These are phyloP conservation scores for Venustaconcha ellipsiformis DNA, from an alignment of 1,140 invertebrate genomes.

Conservation along the genomic window DNA sequence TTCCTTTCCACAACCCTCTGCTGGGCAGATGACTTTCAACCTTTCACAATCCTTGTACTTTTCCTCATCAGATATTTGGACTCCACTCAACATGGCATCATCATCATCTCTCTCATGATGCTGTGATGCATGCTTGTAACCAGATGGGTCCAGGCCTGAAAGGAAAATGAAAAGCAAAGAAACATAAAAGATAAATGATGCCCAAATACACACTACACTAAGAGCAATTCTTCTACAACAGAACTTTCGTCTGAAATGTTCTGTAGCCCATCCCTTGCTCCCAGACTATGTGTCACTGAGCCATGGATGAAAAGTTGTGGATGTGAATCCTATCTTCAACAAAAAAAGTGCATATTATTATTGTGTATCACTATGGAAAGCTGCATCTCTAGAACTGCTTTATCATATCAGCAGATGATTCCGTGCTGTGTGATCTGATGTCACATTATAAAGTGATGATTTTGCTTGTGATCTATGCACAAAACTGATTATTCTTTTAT, in stretches of 20 bases:
- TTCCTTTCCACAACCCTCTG: slow-evolving; percentile 64
- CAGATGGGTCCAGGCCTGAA: slow-evolving; percentile 71
- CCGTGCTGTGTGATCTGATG: no score
- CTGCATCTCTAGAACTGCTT: no score
- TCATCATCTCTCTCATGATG: slow-evolving; percentile 71
- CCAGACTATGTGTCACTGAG: neutral
- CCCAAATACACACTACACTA: no score
- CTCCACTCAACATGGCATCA: slow-evolving; percentile 71
- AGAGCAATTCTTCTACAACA: no score
- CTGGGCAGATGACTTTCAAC: slow-evolving; percentile 67
- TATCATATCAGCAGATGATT: no score
- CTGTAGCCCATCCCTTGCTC: neutral
- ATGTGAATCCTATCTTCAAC: no score
- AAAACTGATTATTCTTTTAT: no score
- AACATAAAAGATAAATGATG: no score
- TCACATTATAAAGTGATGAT: no score
- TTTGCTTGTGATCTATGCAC: no score
- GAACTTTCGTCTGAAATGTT: neutral
- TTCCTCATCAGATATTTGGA: slow-evolving; percentile 75
- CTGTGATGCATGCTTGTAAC: slow-evolving; percentile 67
- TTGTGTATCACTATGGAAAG: no score
- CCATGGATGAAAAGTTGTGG: neutral
- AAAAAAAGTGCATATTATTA: no score
- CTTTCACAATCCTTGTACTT: slow-evolving; percentile 81
- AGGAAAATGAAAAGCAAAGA: neutral